Evolutionary conservation across 2,113 vertebrate species (phyloP).

Genomic region (Pleuronectes platessa): DNA sequence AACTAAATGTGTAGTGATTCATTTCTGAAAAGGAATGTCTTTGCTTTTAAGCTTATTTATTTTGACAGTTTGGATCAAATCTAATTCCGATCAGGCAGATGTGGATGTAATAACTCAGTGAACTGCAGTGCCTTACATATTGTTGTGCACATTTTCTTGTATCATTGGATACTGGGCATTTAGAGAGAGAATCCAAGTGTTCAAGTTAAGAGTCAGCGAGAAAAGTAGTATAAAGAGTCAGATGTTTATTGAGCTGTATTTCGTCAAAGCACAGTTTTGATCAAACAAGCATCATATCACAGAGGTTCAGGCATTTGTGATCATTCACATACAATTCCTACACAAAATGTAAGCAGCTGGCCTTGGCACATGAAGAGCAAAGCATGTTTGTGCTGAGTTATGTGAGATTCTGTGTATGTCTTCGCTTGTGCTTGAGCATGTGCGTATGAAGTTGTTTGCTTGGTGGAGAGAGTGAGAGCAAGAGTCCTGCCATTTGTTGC

Average conservation of each 20-base stretch:
- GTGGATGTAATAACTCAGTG: neutral
- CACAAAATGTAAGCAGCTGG: conserved; percentile 57
- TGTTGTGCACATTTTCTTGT: neutral
- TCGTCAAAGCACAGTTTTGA: conserved; percentile 61
- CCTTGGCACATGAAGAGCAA: conserved; percentile 12
- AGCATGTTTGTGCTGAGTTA: conserved; percentile 44
- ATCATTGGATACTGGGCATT: neutral
- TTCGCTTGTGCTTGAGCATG: conserved; percentile 48
- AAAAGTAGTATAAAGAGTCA: conserved; percentile 66
- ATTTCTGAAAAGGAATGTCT: neutral
- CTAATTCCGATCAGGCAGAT: neutral
- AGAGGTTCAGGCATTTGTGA: conserved; percentile 46
- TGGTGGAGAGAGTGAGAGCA: conserved; percentile 16
- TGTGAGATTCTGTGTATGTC: conserved; percentile 41
- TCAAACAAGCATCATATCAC: conserved; percentile 67
- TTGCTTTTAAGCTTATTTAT: neutral
- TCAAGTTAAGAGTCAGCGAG: conserved; percentile 63
- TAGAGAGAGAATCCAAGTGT: neutral
- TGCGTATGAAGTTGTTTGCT: conserved; percentile 26
- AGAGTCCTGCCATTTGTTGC: conserved; percentile 62
- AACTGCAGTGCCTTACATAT: neutral
- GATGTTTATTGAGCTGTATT: conserved; percentile 80
- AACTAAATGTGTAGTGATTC: neutral
- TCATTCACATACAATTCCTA: conserved; percentile 59
- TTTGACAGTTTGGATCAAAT: neutral